Base-by-base conservation (phyloP, 2,113 vertebrate genomes). In the Lamprotornis superbus region DNA sequence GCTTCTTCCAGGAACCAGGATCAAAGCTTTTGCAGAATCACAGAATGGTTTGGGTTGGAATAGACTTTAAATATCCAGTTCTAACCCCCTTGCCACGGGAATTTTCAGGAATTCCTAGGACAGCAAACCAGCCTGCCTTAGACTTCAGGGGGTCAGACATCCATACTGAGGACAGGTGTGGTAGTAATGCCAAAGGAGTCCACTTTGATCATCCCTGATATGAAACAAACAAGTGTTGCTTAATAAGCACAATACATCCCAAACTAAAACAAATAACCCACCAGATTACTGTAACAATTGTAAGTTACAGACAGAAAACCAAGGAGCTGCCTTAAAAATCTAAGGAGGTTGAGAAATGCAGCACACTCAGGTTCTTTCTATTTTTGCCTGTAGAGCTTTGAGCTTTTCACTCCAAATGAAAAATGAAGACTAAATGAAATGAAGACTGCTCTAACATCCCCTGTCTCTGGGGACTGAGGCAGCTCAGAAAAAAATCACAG, bases 221-320 rank as follows among this genome's bases (percentile, higher is more conserved):
- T 2, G 39, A 93, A 88, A 89, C 7, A 27, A 90, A n/a, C 7
- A 86, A 61, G 4, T 16, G 11, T 71, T 50, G 27, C 35, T 46
- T 3, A 3, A 23, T 46, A 77, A 86, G 59, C 14, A 69, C 23
- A 83, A 30, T 13, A 46, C 30, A 74, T 24, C 18, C 52, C 60
- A 50, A 70, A 61, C 15, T 31, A 55, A 80, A 84, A 25, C 6
- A 10, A 83, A 70, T 39, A 82, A 55, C 5, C 22, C 35, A 61
- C 21, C 24, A 91, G 18, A 27, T 46, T 35, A 14, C 30, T 0
- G 0, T 33, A 35, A 57, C 81, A 83, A 69, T 11, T 4, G 0
- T 28, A 33, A 23, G 1, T 55, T 37, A 81, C 52, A 12, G 56
- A 11, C 21, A 80, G 42, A 76, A 91, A 91, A 71, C 12, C 11